Evolutionary conservation across 2,888 invertebrate species (phyloP).

Genomic region (Epirrita christyi): DNA sequence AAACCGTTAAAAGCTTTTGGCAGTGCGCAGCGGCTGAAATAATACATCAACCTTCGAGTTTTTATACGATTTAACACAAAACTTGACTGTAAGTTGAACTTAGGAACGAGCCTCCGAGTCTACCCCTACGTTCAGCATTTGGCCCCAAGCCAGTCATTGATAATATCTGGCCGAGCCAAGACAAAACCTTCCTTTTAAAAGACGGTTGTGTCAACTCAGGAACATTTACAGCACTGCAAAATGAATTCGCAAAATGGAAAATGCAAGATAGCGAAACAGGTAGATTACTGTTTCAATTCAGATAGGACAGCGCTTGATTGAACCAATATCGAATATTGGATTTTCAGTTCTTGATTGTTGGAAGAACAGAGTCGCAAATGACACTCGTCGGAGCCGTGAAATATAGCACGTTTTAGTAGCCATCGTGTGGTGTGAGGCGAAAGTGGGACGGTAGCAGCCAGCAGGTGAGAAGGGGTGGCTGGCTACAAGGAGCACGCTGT

Average conservation of each 20-base stretch:
- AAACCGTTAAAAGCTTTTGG: slow-evolving; percentile 8
- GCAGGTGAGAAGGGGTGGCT: slow-evolving; percentile 43
- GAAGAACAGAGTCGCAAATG: slow-evolving; percentile 63
- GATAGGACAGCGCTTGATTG: slow-evolving; percentile 33
- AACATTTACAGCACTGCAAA: slow-evolving; percentile 45
- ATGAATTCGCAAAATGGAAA: slow-evolving; percentile 34
- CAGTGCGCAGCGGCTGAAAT: slow-evolving; percentile 1
- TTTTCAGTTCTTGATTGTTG: slow-evolving; percentile 65
- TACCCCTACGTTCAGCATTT: slow-evolving; percentile 52
- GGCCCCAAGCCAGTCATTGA: slow-evolving; percentile 69
- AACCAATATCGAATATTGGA: slow-evolving; percentile 53
- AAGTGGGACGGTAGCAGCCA: slow-evolving; percentile 42
- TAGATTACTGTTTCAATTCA: slow-evolving; percentile 35
- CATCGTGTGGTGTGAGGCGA: slow-evolving; percentile 50
- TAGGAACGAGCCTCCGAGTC: slow-evolving; percentile 42
- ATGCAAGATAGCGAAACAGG: slow-evolving; percentile 33
- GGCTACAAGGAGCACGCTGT: slow-evolving; percentile 35
- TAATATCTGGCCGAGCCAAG: slow-evolving; percentile 64
- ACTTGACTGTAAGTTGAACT: slow-evolving; percentile 46
- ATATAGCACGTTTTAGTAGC: slow-evolving; percentile 73
- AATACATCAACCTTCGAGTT: slow-evolving; percentile 37
- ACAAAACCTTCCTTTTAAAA: slow-evolving; percentile 60
- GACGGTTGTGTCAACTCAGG: slow-evolving; percentile 49
- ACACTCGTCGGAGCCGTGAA: slow-evolving; percentile 64
- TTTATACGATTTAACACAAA: slow-evolving; percentile 37